Conservation (phyloP, 2,888 invertebrate species). For the Dasysyrphus albostriatus region DNA sequence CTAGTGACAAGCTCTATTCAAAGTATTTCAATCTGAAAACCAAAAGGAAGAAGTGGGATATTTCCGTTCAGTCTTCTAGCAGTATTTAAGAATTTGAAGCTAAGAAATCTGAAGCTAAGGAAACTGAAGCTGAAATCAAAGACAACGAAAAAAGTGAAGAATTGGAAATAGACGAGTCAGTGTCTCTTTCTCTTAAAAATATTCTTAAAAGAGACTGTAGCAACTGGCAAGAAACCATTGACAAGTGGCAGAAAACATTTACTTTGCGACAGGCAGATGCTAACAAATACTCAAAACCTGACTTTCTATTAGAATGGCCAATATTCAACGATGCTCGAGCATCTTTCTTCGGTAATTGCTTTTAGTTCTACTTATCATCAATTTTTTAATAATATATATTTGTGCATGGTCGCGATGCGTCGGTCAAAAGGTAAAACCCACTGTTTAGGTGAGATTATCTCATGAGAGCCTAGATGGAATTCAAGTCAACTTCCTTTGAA, state of each 20-base stretch:
- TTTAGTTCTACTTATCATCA: too few relatives aligned
- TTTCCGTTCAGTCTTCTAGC: background rate
- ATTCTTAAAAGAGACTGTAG: background rate
- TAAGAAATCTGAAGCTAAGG: too few relatives aligned
- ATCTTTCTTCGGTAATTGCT: too few relatives aligned
- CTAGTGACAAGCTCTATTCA: background rate
- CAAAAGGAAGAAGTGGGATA: background rate
- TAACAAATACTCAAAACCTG: too few relatives aligned
- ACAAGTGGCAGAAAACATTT: background rate
- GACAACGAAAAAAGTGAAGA: background rate
- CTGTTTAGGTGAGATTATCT: too few relatives aligned
- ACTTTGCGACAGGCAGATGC: background rate
- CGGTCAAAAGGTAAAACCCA: too few relatives aligned
- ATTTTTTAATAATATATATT: too few relatives aligned
- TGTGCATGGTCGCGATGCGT: too few relatives aligned
- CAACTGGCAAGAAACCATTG: background rate
- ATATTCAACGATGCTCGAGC: too few relatives aligned
- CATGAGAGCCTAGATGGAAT: too few relatives aligned
- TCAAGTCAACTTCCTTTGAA: too few relatives aligned
- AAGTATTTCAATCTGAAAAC: slow-evolving; percentile 5
- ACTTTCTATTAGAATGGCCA: too few relatives aligned
- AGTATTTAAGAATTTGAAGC: background rate
- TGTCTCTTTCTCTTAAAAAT: background rate
- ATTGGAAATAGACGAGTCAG: background rate
- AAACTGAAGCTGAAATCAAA: background rate